Base-by-base conservation (phyloP, 1,140 invertebrate species). In the Eriosoma lanigerum region DNA sequence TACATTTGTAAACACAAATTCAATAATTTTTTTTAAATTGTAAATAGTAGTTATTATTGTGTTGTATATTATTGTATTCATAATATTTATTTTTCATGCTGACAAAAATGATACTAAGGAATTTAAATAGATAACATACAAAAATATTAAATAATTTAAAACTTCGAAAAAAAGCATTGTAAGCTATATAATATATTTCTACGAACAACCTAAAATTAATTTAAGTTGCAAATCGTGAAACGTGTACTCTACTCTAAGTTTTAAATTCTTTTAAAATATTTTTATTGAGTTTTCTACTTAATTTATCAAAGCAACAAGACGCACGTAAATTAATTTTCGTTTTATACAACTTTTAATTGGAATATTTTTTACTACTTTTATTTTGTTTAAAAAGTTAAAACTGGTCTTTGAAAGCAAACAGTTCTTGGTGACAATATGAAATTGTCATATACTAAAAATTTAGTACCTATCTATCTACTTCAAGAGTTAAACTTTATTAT, bases 281-380 rank as follows among this genome's bases (percentile, higher is more conserved):
- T 38, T 64, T 38, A 38, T 64, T 38, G 1, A 38, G 60, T 21
- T 29, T 44, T 66, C 5, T 2, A 12, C 62, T 66, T 66, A 38
- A 46, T 68, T 68, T 68, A 46, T 68, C 64, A 46, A 68, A 68
- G 38, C n/a, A 21, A 19, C 46, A 13, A 70, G 15, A 70, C 21
- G 15, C n/a, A n/a, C 26, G 15, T 26, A 70, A 50, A 70, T 70
- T 48, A 70, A 48, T 50, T 50, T 50, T 70, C n/a, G n/a, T 44
- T n/a, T 9, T 32, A 32, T 26, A 3, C 13, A 50, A 70, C 8
- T 50, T 50, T 17, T 70, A 26, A 50, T 29, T 29, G 24, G 29
- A 29, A 29, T 60, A 29, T 70, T 26, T 50, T 48, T 70, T 19
- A 19, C 26, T 17, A 15, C 1, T 24, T 70, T n/a, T n/a, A n/a